Conservation (phyloP, 2,888 invertebrate species). For the Ectobius pallidus region DNA sequence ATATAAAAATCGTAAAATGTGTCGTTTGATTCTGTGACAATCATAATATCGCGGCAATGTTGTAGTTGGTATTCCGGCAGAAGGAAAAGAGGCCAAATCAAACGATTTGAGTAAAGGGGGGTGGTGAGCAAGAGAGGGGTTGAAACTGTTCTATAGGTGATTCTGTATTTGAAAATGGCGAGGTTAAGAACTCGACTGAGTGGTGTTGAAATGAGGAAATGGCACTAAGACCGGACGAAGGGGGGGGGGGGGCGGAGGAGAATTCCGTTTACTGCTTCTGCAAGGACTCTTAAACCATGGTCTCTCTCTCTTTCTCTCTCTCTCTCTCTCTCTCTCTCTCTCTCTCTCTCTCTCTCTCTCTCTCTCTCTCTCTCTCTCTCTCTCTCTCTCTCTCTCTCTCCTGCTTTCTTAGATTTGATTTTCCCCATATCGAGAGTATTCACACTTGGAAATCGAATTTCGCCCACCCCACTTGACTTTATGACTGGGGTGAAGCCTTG, state of each 20-base stretch:
- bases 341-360: background rate
- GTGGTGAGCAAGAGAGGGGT: no score
- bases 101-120: background rate
- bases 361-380: background rate
- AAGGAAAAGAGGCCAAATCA: background rate
- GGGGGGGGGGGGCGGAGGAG: background rate
- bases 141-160: background rate
- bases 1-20: no score
- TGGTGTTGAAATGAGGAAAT: conserved; percentile 24
- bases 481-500: conserved; percentile 1
- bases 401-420: conserved; percentile 37
- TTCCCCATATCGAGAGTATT: conserved; percentile 39
- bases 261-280: conserved; percentile 18
- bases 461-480: conserved; percentile 11
- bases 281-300: conserved; percentile 1
- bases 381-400: background rate
- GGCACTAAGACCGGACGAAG: no score
- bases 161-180: conserved; percentile 23
- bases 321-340: background rate
- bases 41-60: background rate
- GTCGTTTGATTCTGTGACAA: background rate
- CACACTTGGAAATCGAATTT: conserved; percentile 42
- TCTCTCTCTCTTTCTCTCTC: background rate
- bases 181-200: conserved; percentile 13
- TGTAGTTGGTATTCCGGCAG: background rate